Percentiles rank a stretch among this genome's conserved stretches.
phyloP scores from a whole-genome alignment of 2,888 invertebrate genomes.

The Brachylomia viminalis region DNA sequence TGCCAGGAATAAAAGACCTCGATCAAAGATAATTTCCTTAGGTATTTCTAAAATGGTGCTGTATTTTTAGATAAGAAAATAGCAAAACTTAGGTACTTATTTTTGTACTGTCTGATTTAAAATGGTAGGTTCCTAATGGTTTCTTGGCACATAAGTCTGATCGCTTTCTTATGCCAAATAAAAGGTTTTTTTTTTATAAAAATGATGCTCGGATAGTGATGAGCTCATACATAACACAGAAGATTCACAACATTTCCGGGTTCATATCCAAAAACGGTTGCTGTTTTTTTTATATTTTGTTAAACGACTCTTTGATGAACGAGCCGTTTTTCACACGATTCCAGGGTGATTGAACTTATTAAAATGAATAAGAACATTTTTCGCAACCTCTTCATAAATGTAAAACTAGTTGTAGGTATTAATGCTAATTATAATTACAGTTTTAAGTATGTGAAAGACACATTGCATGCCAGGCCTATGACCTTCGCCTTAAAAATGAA shows the following conservation, averaged over 20 bases:
- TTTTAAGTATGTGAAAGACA: neutral
- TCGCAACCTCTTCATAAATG: constrained; percentile 7
- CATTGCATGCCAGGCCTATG: neutral
- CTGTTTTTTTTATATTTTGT: neutral
- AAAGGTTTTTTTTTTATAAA: neutral
- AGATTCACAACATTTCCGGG: neutral
- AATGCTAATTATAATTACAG: no score
- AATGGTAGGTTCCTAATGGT: neutral
- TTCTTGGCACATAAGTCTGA: constrained; percentile 24
- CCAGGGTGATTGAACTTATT: constrained; percentile 44
- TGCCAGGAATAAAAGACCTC: constrained; percentile 30
- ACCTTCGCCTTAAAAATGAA: constrained; percentile 21
- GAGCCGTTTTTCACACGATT: constrained; percentile 18
- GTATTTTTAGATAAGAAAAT: constrained; percentile 40
- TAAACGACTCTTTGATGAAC: neutral
- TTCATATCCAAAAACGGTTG: neutral
- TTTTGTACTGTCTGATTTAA: neutral
- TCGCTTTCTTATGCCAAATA: neutral
- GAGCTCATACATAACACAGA: neutral
- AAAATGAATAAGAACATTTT: neutral
- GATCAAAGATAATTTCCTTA: constrained; percentile 5
- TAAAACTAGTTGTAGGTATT: no score
- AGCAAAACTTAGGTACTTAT: neutral
- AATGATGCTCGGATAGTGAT: neutral
- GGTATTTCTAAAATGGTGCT: constrained; percentile 21